phyloP scores from a whole-genome alignment of 1,140 invertebrate genomes.

The Polypedilum vanderplanki region DNA sequence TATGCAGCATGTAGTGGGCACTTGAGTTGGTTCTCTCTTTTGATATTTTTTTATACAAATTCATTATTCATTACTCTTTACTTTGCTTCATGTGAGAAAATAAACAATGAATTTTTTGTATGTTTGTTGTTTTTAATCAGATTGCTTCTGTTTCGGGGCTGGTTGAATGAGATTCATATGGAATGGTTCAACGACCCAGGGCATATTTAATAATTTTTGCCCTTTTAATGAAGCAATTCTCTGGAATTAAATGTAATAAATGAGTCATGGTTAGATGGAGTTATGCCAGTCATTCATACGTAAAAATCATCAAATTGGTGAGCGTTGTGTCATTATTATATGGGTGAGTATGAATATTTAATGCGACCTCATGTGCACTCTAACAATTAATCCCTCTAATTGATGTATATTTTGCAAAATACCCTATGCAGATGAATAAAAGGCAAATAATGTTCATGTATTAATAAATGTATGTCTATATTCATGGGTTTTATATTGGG shows the following conservation, averaged over 20 bases:
- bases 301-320: background rate
- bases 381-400: slow-evolving; percentile 18
- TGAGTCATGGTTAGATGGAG: background rate
- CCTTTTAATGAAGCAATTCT: no score
- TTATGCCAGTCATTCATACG: background rate
- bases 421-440: no score
- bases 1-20: background rate
- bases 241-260: background rate
- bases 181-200: no score
- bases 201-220: no score
- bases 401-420: background rate
- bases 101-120: slow-evolving; percentile 13
- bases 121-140: background rate
- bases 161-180: no score
- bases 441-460: no score
- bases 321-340: no score
- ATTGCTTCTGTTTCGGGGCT: no score
- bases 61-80: background rate
- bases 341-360: background rate
- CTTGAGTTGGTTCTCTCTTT: background rate
- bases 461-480: no score
- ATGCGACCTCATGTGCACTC: slow-evolving; percentile 2
- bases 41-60: background rate
- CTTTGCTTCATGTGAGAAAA: background rate
- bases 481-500: no score